Evolutionary conservation across 2,797 vertebrate genomes (phyloP).

Genomic region (Cyprinella venusta): DNA sequence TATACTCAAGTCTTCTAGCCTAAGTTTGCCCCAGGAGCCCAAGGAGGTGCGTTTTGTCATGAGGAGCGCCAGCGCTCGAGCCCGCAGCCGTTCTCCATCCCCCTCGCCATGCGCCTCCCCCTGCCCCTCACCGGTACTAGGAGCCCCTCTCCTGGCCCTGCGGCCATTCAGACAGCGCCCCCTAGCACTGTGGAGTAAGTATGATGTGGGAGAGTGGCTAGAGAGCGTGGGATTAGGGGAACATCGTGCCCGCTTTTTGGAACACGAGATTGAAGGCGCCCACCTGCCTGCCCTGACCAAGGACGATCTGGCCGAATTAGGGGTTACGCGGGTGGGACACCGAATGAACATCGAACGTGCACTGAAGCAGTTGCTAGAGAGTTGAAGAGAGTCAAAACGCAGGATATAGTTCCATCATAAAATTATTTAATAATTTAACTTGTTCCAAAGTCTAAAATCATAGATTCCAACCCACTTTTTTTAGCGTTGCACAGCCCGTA

Average conservation of each 20-base stretch:
- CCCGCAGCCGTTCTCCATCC: slow-evolving; percentile 87
- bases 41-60: slow-evolving; percentile 98
- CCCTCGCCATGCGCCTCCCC: slow-evolving; percentile 82
- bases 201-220: slow-evolving; percentile 98
- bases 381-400: slow-evolving; percentile 75
- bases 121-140: slow-evolving; percentile 82
- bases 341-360: slow-evolving; percentile 99
- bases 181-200: slow-evolving; percentile 95
- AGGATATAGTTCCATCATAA: slow-evolving; percentile 50
- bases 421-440: slow-evolving; percentile 27
- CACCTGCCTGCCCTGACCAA: slow-evolving; percentile 96
- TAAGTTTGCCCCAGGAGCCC: slow-evolving; percentile 95
- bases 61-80: slow-evolving; percentile 92
- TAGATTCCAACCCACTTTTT: slow-evolving; percentile 7
- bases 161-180: slow-evolving; percentile 97
- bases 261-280: slow-evolving; percentile 97
- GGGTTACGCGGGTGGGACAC: slow-evolving; percentile 95
- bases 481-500: slow-evolving; percentile 16
- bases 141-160: slow-evolving; percentile 85
- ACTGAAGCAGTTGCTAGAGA: slow-evolving; percentile 91
- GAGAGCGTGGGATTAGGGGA: slow-evolving; percentile 96
- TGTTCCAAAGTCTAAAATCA: slow-evolving; percentile 9
- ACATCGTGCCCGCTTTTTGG: slow-evolving; percentile 95
- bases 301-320: slow-evolving; percentile 97
- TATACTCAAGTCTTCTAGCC: slow-evolving; percentile 98